Evolutionary conservation across 92 coral and sea anemone species (phyloP).

Genomic region (Zoanthus sociatus): DNA sequence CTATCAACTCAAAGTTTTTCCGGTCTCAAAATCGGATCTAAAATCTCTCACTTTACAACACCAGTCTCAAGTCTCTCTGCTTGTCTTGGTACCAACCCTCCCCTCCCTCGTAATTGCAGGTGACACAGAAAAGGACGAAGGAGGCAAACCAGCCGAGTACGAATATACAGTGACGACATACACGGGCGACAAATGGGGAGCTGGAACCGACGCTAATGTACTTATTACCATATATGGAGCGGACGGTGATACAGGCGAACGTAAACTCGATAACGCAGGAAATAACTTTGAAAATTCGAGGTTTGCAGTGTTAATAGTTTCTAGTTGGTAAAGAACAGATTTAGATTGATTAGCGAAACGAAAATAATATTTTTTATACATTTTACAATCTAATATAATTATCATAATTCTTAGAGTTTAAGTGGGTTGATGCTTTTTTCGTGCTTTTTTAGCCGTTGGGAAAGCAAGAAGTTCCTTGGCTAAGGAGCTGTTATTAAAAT

Average conservation of each 20-base stretch:
- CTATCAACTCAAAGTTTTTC: no score
- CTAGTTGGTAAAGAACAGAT: not conserved
- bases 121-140: slow-evolving; percentile 7
- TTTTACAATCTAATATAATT: not conserved
- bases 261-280: slow-evolving; percentile 70
- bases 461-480: no score
- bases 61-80: not conserved
- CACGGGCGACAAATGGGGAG: slow-evolving; percentile 77
- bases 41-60: not conserved
- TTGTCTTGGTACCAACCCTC: not conserved
- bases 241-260: slow-evolving; percentile 74
- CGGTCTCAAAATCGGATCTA: no score
- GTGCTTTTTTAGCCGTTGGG: no score
- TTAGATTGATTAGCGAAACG: not conserved
- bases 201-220: slow-evolving; percentile 93
- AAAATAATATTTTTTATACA: not conserved
- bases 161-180: slow-evolving; percentile 74
- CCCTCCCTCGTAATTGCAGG: not conserved
- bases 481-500: no score
- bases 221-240: slow-evolving; percentile 85
- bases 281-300: slow-evolving; percentile 79
- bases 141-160: slow-evolving; percentile 24
- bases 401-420: no score
- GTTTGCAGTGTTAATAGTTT: not conserved
- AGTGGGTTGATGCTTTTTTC: no score